Conservation (phyloP, 2,888 invertebrate genomes). For the Tetramorium bicarinatum region DNA sequence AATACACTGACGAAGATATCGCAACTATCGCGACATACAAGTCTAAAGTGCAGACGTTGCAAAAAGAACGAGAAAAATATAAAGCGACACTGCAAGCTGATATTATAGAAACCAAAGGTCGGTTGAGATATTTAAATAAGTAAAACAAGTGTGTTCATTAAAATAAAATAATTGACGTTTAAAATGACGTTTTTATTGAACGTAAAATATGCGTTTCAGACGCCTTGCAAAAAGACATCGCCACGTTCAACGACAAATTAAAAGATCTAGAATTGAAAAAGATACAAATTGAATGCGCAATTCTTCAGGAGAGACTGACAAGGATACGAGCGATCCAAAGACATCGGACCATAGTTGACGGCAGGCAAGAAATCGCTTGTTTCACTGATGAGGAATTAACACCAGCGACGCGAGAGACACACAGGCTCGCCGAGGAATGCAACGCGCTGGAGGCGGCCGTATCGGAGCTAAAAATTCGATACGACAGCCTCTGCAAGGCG, state of each 20-base stretch:
- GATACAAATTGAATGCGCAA: constrained; percentile 90
- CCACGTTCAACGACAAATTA: constrained; percentile 89
- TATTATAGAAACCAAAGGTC: constrained; percentile 88
- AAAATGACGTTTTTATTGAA: not conserved
- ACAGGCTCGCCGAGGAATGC: constrained; percentile 63
- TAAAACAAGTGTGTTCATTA: not conserved
- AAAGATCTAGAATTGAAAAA: constrained; percentile 87
- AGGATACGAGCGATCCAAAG: constrained; percentile 86
- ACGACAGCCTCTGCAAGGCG: constrained; percentile 77
- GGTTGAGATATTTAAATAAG: not conserved
- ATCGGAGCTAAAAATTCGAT: constrained; percentile 74
- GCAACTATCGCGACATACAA: constrained; percentile 91
- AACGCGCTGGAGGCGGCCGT: constrained; percentile 70
- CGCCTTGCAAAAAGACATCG: constrained; percentile 86
- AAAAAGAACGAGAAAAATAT: constrained; percentile 92
- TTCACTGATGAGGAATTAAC: constrained; percentile 78
- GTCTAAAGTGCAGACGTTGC: constrained; percentile 89
- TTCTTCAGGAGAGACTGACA: constrained; percentile 90
- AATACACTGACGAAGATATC: constrained; percentile 92
- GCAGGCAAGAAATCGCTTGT: constrained; percentile 46
- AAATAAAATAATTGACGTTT: constrained; percentile 9
- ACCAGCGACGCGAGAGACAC: constrained; percentile 84
- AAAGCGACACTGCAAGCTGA: constrained; percentile 91
- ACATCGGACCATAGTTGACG: constrained; percentile 47
- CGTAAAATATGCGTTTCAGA: constrained; percentile 31